Evolutionary conservation across 2,888 invertebrate species (phyloP).

Genomic region (Tipula lateralis): DNA sequence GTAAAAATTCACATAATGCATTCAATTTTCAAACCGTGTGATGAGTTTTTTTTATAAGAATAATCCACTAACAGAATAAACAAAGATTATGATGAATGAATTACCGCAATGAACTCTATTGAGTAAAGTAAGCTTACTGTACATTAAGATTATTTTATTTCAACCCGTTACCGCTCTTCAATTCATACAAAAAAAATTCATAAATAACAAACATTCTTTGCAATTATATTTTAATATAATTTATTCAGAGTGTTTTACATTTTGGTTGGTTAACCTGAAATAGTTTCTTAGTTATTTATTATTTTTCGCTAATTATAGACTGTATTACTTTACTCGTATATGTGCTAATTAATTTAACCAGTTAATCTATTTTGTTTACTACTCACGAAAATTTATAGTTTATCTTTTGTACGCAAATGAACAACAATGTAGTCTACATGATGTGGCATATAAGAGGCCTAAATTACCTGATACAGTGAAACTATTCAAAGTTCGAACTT

Average conservation of each 20-base stretch:
- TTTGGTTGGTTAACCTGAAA: neutral
- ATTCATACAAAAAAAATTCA: no score
- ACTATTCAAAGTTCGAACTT: no score
- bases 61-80: neutral
- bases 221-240: neutral
- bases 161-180: neutral
- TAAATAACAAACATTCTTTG: neutral
- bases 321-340: neutral
- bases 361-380: slow-evolving; percentile 8
- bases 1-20: neutral
- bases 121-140: neutral
- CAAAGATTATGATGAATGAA: neutral
- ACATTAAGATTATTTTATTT: neutral
- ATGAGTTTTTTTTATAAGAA: neutral
- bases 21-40: neutral
- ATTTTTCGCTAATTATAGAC: neutral
- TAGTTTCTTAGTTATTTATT: neutral
- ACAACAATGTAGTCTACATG: neutral
- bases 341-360: neutral
- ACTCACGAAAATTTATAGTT: neutral
- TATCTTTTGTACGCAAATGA: neutral
- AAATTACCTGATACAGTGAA: no score
- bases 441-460: neutral
- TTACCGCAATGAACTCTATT: neutral
- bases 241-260: neutral